Percentiles rank a stretch among this genome's conserved stretches.
Evolutionary conservation across 2,888 invertebrate genomes (phyloP).

Genomic region (Cyclophora punctaria): DNA sequence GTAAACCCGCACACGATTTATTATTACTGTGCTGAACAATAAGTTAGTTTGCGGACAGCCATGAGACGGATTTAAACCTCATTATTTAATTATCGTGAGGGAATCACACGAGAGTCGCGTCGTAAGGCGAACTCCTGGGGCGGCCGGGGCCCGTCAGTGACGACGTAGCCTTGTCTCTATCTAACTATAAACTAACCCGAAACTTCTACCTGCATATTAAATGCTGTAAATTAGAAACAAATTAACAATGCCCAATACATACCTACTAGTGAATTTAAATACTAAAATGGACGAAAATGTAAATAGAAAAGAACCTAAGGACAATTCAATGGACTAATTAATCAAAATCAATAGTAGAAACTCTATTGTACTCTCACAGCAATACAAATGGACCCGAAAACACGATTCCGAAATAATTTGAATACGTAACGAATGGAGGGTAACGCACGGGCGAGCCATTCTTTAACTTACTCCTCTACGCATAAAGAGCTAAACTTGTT

Average conservation of each 20-base stretch:
- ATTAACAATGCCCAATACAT: too few species aligned
- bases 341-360: slow-evolving; percentile 42
- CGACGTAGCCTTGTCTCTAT: slow-evolving; percentile 6
- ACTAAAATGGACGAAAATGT: slow-evolving; percentile 21
- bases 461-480: slow-evolving; percentile 65
- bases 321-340: slow-evolving; percentile 38
- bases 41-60: slow-evolving; percentile 7
- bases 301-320: slow-evolving; percentile 4
- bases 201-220: too few species aligned
- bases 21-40: not conserved
- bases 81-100: slow-evolving; percentile 61
- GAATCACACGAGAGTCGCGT: slow-evolving; percentile 45
- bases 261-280: too few species aligned
- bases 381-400: slow-evolving; percentile 63
- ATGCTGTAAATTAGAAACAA: too few species aligned
- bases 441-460: slow-evolving; percentile 63
- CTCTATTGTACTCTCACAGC: slow-evolving; percentile 41
- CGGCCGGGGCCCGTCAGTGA: slow-evolving; percentile 41
- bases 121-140: slow-evolving; percentile 40
- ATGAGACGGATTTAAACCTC: slow-evolving; percentile 49
- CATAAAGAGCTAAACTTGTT: slow-evolving; percentile 75
- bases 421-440: slow-evolving; percentile 72
- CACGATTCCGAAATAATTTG: slow-evolving; percentile 69
- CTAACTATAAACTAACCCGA: too few species aligned
- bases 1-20: too few species aligned